These are phyloP conservation scores for Trididemnum clinides DNA, from an alignment of 23 tunicate species.

Conservation along the genomic window DNA sequence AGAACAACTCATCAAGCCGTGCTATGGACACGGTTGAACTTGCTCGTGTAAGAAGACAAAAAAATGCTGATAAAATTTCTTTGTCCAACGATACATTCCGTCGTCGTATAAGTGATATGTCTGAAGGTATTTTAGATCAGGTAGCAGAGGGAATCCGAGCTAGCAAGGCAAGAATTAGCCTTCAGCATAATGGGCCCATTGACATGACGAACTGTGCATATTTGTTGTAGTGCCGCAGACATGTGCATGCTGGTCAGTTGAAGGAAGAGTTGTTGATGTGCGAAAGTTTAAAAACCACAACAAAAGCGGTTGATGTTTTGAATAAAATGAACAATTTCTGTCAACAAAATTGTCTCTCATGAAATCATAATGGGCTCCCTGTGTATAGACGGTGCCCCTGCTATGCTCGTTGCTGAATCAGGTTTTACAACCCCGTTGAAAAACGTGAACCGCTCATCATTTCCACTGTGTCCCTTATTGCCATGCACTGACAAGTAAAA, in stretches of 20 bases:
- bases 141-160: conserved; percentile 32
- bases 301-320: conserved; percentile 27
- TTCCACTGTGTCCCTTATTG: conserved; percentile 18
- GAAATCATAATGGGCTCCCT: conserved; percentile 13
- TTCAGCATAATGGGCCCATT: conserved; percentile 17
- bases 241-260: conserved; percentile 22
- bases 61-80: conserved; percentile 19
- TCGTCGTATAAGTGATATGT: conserved; percentile 30
- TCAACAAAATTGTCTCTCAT: neutral
- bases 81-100: conserved; percentile 39
- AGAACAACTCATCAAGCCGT: conserved; percentile 11
- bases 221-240: neutral
- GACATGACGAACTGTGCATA: conserved; percentile 6
- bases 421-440: conserved; percentile 15
- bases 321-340: neutral
- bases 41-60: conserved; percentile 10
- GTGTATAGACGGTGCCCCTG: conserved; percentile 18
- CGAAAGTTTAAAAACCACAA: conserved; percentile 19
- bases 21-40: conserved; percentile 40
- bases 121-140: conserved; percentile 28
- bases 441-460: neutral
- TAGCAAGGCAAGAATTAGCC: conserved; percentile 29
- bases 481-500: conserved; percentile 19
- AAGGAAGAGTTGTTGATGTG: conserved; percentile 20
- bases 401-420: conserved; percentile 13